These are phyloP conservation scores for Diarsia brunnea DNA, from an alignment of 2,888 invertebrate species.

Conservation along the genomic window DNA sequence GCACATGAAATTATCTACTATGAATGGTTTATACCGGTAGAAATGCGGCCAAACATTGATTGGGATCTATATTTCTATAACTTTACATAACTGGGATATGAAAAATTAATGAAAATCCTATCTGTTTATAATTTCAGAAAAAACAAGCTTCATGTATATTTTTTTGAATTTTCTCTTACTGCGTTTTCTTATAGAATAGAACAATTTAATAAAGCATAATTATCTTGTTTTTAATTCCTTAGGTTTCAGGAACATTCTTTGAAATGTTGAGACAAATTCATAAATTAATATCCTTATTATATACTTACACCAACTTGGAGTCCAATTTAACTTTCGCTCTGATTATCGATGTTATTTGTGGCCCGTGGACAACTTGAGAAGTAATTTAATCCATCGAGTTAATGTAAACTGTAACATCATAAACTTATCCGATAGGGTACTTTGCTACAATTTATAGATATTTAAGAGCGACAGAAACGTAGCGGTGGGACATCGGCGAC, in stretches of 20 bases:
- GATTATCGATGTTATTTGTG: constrained; percentile 62
- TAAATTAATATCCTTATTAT: too few species aligned
- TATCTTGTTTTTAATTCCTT: background rate
- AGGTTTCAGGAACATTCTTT: background rate
- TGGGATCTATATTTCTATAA: constrained; percentile 22
- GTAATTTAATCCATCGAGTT: constrained; percentile 50
- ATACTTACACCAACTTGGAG: constrained; percentile 32
- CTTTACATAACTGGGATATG: too few species aligned
- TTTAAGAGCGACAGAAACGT: background rate
- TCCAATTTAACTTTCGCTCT: constrained; percentile 69
- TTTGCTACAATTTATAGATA: background rate
- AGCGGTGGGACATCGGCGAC: background rate
- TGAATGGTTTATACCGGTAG: constrained; percentile 31
- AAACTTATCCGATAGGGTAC: constrained; percentile 3
- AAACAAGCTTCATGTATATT: background rate
- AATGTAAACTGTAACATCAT: constrained; percentile 16
- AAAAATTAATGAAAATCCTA: background rate
- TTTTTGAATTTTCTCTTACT: background rate
- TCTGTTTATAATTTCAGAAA: background rate
- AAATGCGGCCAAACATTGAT: background rate
- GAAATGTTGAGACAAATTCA: background rate
- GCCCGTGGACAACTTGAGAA: constrained; percentile 53
- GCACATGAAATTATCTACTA: accelerated
- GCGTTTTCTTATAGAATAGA: background rate
- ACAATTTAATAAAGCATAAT: background rate